phyloP scores from a whole-genome alignment of 2,113 vertebrate species.

The Crypturellus undulatus region DNA sequence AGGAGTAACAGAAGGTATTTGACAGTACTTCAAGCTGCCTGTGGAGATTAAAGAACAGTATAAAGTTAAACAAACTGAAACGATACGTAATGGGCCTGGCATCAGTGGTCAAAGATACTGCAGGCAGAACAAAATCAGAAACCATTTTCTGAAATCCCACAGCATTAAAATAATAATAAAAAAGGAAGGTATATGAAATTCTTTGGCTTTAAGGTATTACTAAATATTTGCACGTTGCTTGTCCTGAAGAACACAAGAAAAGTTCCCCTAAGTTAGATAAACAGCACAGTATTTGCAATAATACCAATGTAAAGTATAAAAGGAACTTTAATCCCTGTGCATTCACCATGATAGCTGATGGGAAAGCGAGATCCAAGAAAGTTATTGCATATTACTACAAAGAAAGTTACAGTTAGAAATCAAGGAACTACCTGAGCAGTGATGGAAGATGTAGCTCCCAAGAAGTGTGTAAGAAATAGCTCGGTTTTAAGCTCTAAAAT shows the following conservation, averaged over 20 bases:
- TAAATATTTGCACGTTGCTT: conserved; percentile 39
- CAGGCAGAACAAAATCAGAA: neutral
- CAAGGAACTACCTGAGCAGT: neutral
- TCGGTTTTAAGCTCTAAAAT: neutral
- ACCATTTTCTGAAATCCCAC: conserved; percentile 2
- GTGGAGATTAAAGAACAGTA: rapidly evolving
- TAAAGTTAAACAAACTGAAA: neutral
- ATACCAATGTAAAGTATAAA: neutral
- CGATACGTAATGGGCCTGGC: neutral
- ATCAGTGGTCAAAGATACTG: neutral
- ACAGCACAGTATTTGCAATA: neutral
- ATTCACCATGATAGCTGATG: conserved; percentile 18
- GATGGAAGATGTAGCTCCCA: neutral
- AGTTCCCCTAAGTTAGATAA: conserved; percentile 37
- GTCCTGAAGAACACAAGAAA: neutral
- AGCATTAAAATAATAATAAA: neutral
- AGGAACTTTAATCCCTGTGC: neutral
- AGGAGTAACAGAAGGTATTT: neutral
- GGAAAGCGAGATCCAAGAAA: neutral
- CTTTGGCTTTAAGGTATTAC: conserved; percentile 34
- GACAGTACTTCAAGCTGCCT: neutral
- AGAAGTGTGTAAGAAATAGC: neutral
- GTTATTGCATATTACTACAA: neutral
- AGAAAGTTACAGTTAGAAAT: neutral
- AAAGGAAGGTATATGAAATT: conserved; percentile 23